A percentile compares a stretch with the other conserved stretches of the same genome.
Conservation (phyloP, 1,140 invertebrate genomes). For the Lerema accius region DNA sequence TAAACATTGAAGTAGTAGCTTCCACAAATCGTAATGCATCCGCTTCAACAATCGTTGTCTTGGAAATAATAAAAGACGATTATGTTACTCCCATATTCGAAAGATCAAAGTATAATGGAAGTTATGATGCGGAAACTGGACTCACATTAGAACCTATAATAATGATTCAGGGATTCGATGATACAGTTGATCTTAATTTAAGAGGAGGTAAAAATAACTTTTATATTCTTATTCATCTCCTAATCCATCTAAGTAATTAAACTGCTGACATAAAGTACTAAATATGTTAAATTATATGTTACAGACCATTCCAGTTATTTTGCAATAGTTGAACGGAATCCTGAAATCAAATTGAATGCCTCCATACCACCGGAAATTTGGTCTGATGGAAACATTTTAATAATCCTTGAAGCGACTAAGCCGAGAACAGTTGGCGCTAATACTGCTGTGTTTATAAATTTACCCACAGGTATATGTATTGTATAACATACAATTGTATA, state of each 20-base stretch:
- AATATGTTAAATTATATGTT: conserved; percentile 3
- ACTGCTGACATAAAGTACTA: too few species aligned
- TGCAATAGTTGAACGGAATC: not conserved
- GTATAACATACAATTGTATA: not conserved
- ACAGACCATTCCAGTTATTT: conserved; percentile 9
- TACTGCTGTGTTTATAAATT: conserved; percentile 14
- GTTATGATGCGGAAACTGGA: conserved; percentile 32
- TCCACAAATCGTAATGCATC: conserved; percentile 36
- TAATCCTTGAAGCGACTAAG: conserved; percentile 16
- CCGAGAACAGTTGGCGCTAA: conserved; percentile 25
- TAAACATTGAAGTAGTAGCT: conserved; percentile 48
- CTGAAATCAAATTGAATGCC: not conserved
- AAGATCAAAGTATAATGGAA: conserved; percentile 43
- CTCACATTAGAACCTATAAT: conserved; percentile 7
- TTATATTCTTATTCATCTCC: not conserved
- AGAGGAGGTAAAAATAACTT: conserved; percentile 3
- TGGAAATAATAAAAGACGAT: conserved; percentile 60
- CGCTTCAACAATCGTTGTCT: conserved; percentile 40
- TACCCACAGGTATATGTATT: conserved; percentile 10
- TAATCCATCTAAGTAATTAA: too few species aligned
- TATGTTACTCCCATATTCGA: conserved; percentile 47
- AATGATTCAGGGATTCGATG: conserved; percentile 14
- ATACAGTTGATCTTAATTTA: conserved; percentile 7
- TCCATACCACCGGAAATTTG: conserved; percentile 10
- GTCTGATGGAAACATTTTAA: conserved; percentile 2